phyloP scores from a whole-genome alignment of 2,888 invertebrate genomes.

The Lordiphosa fenestrarum region DNA sequence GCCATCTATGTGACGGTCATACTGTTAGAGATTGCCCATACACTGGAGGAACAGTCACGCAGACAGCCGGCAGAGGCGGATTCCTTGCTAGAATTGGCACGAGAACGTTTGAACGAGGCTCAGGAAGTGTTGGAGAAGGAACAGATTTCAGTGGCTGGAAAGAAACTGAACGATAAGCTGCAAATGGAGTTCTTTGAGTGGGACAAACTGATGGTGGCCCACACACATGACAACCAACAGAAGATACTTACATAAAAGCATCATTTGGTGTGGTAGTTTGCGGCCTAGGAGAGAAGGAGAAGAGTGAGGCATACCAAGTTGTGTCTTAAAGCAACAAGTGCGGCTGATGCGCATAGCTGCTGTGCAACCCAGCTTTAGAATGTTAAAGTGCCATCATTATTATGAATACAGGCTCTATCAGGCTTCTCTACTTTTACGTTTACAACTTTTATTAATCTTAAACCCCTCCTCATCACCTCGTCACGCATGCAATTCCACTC shows the following conservation, averaged over 20 bases:
- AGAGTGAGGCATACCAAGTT: no score
- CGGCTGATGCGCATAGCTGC: no score
- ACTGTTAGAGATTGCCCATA: constrained; percentile 86
- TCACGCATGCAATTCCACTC: constrained; percentile 56
- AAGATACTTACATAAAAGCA: no score
- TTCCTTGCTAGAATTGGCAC: constrained; percentile 50
- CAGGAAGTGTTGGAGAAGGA: constrained; percentile 74
- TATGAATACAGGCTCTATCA: no score
- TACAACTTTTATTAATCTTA: no score
- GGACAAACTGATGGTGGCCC: constrained; percentile 46
- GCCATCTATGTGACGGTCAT: constrained; percentile 90
- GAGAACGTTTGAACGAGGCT: constrained; percentile 63
- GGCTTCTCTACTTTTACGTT: no score
- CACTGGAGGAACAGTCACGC: constrained; percentile 82
- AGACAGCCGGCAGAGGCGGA: constrained; percentile 50
- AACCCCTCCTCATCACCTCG: neutral
- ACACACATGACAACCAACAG: constrained; percentile 19
- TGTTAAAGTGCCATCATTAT: no score
- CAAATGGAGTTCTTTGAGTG: constrained; percentile 44
- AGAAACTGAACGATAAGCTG: constrained; percentile 68
- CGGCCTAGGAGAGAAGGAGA: neutral
- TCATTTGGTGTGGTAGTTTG: no score
- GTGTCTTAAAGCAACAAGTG: no score
- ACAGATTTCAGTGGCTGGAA: constrained; percentile 75
- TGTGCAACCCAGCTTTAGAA: no score